phyloP scores from a whole-genome alignment of 2,797 vertebrate genomes.

The Sebastes wilsoni region DNA sequence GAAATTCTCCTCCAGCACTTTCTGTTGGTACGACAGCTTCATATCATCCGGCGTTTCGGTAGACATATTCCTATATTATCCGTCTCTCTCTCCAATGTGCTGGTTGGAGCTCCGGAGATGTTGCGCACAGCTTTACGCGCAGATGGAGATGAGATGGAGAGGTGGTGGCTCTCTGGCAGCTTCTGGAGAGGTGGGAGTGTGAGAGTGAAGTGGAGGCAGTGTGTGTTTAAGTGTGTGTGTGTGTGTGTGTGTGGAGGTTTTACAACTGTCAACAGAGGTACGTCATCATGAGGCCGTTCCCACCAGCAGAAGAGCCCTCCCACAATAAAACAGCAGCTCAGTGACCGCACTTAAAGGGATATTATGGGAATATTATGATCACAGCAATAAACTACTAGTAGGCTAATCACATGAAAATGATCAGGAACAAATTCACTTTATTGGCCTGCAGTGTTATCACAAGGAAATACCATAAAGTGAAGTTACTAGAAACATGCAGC shows the following conservation, averaged over 20 bases:
- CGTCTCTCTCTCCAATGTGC: neutral
- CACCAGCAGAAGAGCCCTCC: slow-evolving; percentile 35
- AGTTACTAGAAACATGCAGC: neutral
- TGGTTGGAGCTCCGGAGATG: slow-evolving; percentile 8
- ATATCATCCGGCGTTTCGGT: slow-evolving; percentile 35
- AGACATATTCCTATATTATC: slow-evolving; percentile 21
- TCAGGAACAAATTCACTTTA: neutral
- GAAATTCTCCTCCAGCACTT: slow-evolving; percentile 92
- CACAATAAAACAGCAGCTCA: neutral
- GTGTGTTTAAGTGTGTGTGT: slow-evolving; percentile 2
- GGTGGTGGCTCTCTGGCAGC: slow-evolving; percentile 17
- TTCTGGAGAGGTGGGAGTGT: neutral
- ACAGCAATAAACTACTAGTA: neutral
- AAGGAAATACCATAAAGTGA: neutral
- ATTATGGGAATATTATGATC: neutral
- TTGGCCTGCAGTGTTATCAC: neutral
- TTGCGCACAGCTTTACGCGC: slow-evolving; percentile 37
- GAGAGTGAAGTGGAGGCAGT: neutral
- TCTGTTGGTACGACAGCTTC: slow-evolving; percentile 87
- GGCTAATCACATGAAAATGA: neutral
- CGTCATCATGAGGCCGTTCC: slow-evolving; percentile 46
- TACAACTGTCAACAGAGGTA: slow-evolving; percentile 68
- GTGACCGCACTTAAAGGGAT: neutral
- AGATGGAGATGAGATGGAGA: neutral
- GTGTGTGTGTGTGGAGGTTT: slow-evolving; percentile 24